phyloP scores from a whole-genome alignment of 2,888 invertebrate species.

The Tiliacea citrago region DNA sequence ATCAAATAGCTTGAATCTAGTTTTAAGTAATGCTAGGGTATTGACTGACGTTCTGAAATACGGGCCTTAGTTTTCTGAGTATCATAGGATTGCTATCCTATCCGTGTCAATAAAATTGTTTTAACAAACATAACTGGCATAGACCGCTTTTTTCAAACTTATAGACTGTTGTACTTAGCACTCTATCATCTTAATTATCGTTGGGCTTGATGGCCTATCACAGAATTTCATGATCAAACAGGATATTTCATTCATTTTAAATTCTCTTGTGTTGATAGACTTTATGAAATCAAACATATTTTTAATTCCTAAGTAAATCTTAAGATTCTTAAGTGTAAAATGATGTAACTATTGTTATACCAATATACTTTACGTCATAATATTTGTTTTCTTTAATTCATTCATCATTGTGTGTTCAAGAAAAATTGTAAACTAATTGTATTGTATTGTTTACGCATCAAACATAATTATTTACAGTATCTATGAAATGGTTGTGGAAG shows the following conservation, averaged over 20 bases:
- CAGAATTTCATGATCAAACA: slow-evolving; percentile 2
- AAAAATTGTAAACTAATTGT: slow-evolving; percentile 24
- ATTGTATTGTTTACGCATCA: background rate
- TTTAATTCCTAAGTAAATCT: too few relatives aligned
- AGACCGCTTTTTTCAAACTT: background rate
- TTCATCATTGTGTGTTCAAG: slow-evolving; percentile 33
- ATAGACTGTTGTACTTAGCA: background rate
- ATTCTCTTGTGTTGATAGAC: slow-evolving; percentile 1
- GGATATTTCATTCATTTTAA: slow-evolving; percentile 10
- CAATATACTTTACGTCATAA: slow-evolving; percentile 21
- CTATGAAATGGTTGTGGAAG: background rate
- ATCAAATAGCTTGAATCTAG: too few relatives aligned
- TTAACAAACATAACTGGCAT: background rate
- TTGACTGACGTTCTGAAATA: too few relatives aligned
- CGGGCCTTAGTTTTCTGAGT: too few relatives aligned
- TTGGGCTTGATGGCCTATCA: background rate
- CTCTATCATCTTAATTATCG: slow-evolving; percentile 1
- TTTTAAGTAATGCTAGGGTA: too few relatives aligned
- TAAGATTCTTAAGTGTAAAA: background rate
- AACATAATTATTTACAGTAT: background rate
- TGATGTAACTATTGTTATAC: slow-evolving; percentile 28
- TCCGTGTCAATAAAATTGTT: background rate
- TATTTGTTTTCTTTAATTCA: slow-evolving; percentile 23
- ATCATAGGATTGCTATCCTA: background rate
- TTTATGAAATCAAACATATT: slow-evolving; percentile 20